Conservation (phyloP, 30 jellyfish, hydroid and myxozoan species). For the Aurelia aurita complex sp. Pacific region DNA sequence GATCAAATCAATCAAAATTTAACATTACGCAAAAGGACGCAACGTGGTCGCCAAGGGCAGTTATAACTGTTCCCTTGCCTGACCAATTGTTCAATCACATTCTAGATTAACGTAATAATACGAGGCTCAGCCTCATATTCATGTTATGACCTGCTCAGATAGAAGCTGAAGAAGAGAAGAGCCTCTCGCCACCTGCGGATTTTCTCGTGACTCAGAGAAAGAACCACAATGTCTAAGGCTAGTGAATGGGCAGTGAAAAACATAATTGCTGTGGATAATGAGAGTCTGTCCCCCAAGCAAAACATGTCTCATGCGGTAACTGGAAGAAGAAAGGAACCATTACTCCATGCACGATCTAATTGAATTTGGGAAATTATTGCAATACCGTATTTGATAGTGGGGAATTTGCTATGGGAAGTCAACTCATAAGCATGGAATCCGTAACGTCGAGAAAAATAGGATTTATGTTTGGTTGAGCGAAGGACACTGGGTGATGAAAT, state of each 20-base stretch:
- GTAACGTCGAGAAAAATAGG: slow-evolving; percentile 48
- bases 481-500: slow-evolving; percentile 31
- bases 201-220: slow-evolving; percentile 54
- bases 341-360: slow-evolving; percentile 63
- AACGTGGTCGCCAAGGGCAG: too few species aligned
- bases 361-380: slow-evolving; percentile 70
- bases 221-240: slow-evolving; percentile 59
- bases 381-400: slow-evolving; percentile 27
- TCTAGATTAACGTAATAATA: too few species aligned
- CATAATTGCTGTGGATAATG: slow-evolving; percentile 53
- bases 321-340: slow-evolving; percentile 35
- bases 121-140: background rate
- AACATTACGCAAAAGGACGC: too few species aligned
- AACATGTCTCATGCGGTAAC: slow-evolving; percentile 65
- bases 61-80: too few species aligned
- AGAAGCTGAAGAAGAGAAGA: too few species aligned
- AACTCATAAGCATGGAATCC: slow-evolving; percentile 36
- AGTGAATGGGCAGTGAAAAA: slow-evolving; percentile 49
- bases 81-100: too few species aligned
- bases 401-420: slow-evolving; percentile 33
- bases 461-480: slow-evolving; percentile 37
- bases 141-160: background rate
- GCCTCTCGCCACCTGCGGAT: slow-evolving; percentile 49
- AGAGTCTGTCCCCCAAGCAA: slow-evolving; percentile 64
- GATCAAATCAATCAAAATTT: too few species aligned